phyloP scores from a whole-genome alignment of 2,113 vertebrate species.

The Phylloscopus trochiloides region DNA sequence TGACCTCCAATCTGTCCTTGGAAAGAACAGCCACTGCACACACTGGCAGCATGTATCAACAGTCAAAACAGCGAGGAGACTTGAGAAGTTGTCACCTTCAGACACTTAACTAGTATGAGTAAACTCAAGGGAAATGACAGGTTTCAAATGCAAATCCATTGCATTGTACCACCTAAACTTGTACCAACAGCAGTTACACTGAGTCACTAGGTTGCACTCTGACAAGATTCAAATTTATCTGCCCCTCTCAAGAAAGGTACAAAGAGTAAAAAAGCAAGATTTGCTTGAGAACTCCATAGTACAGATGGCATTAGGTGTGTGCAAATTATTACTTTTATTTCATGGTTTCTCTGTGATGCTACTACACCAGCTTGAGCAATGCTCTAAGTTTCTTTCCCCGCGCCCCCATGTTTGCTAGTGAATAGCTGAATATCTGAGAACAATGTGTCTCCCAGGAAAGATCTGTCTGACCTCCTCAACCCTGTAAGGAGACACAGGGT shows the following conservation, averaged over 20 bases:
- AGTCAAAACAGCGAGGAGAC: not conserved
- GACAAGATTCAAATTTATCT: not conserved
- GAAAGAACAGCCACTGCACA: not conserved
- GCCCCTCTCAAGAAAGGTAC: not conserved
- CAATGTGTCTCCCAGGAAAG: not conserved
- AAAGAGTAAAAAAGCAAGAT: not conserved
- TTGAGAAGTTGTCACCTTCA: not conserved
- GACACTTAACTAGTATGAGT: not conserved
- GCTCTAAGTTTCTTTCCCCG: not conserved
- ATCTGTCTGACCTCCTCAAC: not conserved
- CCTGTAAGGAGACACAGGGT: not conserved
- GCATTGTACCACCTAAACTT: not conserved
- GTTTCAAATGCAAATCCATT: not conserved
- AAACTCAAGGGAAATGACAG: not conserved
- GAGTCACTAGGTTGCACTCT: not conserved
- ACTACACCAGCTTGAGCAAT: not conserved
- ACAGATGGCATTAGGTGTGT: not conserved
- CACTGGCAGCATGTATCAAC: not conserved
- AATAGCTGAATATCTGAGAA: not conserved
- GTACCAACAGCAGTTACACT: not conserved
- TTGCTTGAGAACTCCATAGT: not conserved
- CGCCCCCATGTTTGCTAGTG: not conserved
- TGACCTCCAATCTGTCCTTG: not conserved
- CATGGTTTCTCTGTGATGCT: not conserved
- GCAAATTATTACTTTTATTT: not conserved